phyloP scores from a whole-genome alignment of 2,888 invertebrate genomes.

The Dryadula phaetusa region DNA sequence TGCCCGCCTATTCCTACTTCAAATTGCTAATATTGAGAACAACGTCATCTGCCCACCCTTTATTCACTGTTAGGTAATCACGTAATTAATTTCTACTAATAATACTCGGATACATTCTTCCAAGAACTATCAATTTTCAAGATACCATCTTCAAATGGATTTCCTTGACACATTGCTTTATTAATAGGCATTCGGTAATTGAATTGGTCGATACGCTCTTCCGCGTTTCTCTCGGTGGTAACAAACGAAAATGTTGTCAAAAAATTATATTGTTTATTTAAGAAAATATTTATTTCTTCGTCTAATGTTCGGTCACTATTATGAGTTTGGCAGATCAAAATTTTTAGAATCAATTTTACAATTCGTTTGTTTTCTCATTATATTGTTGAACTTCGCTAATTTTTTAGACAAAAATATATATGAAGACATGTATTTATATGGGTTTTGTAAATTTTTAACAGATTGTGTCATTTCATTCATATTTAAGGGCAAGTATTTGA shows the following conservation, averaged over 20 bases:
- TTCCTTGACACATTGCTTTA: background rate
- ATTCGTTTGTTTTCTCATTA: background rate
- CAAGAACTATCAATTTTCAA: background rate
- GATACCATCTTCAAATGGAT: slow-evolving; percentile 7
- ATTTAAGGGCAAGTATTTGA: slow-evolving; percentile 4
- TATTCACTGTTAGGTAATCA: no score
- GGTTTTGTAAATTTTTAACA: background rate
- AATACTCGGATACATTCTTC: no score
- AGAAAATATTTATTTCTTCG: slow-evolving; percentile 8
- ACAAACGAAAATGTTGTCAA: background rate
- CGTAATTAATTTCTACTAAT: no score
- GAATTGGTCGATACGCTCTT: background rate
- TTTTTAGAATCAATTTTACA: background rate
- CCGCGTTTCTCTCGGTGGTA: background rate
- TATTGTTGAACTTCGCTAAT: background rate
- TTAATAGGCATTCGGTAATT: background rate
- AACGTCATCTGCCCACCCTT: no score
- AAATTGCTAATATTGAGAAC: no score
- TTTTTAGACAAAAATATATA: background rate
- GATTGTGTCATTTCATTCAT: background rate
- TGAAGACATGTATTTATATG: background rate
- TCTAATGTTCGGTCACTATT: background rate
- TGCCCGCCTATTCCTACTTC: no score
- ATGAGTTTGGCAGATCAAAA: background rate
- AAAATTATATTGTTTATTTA: background rate